A percentile compares a stretch with the other conserved stretches of the same genome.
Conservation (phyloP, 2,797 vertebrate species). For the Gadopsis marmoratus region DNA sequence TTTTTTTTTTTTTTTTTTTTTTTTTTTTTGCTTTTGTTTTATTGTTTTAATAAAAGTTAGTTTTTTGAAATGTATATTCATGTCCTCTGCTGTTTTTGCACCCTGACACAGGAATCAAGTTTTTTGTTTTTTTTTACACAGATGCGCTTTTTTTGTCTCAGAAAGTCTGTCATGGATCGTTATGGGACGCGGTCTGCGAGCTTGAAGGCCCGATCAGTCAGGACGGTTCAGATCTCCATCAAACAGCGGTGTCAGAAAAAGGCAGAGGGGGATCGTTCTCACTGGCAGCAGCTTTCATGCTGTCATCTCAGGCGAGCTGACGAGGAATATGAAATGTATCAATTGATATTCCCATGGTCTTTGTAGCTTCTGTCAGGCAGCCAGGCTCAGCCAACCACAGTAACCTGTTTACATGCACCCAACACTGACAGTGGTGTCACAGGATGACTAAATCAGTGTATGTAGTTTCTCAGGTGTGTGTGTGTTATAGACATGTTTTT, state of each 20-base stretch:
- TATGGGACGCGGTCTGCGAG: slow-evolving; percentile 42
- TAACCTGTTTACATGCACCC: slow-evolving; percentile 76
- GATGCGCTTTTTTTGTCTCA: slow-evolving; percentile 30
- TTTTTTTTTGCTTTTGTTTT: slow-evolving; percentile 85
- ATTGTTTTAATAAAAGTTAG: slow-evolving; percentile 99
- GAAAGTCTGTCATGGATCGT: slow-evolving; percentile 45
- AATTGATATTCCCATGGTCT: slow-evolving; percentile 80
- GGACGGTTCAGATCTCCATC: slow-evolving; percentile 72
- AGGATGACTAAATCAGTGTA: slow-evolving; percentile 79
- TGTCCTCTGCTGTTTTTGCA: slow-evolving; percentile 24
- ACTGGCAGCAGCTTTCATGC: slow-evolving; percentile 71
- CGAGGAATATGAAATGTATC: slow-evolving; percentile 75
- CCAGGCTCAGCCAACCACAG: slow-evolving; percentile 71
- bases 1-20: slow-evolving; percentile 83
- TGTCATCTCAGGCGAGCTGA: slow-evolving; percentile 67
- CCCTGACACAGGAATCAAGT: background rate
- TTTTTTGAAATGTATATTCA: slow-evolving; percentile 88
- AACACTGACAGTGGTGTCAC: slow-evolving; percentile 71
- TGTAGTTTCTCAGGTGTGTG: slow-evolving; percentile 76
- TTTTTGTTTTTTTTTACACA: background rate
- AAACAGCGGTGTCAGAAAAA: slow-evolving; percentile 63
- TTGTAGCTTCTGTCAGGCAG: slow-evolving; percentile 75
- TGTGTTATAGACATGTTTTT: slow-evolving; percentile 58
- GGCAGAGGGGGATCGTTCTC: slow-evolving; percentile 68
- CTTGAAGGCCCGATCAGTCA: slow-evolving; percentile 46